Percentiles rank a stretch among this genome's conserved stretches.
Conservation (phyloP, 2,797 vertebrate genomes). For the Enoplosus armatus region DNA sequence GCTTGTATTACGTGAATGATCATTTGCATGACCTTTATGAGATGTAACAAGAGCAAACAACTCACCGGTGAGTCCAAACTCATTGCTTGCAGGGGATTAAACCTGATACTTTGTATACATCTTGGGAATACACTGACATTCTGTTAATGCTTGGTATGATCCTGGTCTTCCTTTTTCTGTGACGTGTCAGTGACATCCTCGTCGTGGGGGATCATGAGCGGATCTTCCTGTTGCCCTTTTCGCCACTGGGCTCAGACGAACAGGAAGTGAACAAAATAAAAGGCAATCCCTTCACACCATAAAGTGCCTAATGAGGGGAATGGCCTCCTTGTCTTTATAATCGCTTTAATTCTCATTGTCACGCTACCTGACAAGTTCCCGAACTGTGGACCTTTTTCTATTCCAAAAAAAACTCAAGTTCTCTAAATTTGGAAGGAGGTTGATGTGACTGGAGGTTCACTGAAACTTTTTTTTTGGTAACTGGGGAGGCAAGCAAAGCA, state of each 20-base stretch:
- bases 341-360: background rate
- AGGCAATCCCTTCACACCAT: slow-evolving; percentile 15
- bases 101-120: slow-evolving; percentile 34
- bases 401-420: background rate
- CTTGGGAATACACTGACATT: slow-evolving; percentile 9
- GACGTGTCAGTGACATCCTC: slow-evolving; percentile 17
- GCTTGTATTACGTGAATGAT: slow-evolving; percentile 56
- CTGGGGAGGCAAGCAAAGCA: background rate
- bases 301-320: background rate
- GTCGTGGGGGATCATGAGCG: slow-evolving; percentile 25
- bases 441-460: background rate
- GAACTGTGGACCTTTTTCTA: background rate
- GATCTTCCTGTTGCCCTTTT: slow-evolving; percentile 4
- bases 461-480: background rate
- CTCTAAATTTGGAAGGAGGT: background rate
- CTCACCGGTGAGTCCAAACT: slow-evolving; percentile 26
- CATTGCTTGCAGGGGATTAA: slow-evolving; percentile 15
- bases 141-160: slow-evolving; percentile 6
- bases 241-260: background rate
- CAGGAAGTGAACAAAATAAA: slow-evolving; percentile 14
- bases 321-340: slow-evolving; percentile 9
- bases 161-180: slow-evolving; percentile 8
- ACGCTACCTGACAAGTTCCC: background rate
- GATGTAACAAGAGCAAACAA: slow-evolving; percentile 49
- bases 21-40: slow-evolving; percentile 55